These are phyloP conservation scores for Heliconius hortense DNA, from an alignment of 2,888 invertebrate species.

Conservation along the genomic window DNA sequence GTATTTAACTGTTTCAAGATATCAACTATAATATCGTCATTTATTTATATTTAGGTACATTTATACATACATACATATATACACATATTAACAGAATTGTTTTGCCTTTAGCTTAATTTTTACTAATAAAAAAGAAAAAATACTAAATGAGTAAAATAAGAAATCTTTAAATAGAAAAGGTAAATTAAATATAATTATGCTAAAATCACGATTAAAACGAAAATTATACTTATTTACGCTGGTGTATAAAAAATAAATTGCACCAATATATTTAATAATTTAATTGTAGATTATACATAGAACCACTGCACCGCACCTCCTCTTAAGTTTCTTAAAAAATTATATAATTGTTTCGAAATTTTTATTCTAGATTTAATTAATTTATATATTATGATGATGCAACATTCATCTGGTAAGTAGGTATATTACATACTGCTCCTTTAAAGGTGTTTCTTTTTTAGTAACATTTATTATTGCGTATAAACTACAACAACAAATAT, in stretches of 20 bases:
- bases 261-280: neutral
- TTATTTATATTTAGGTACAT: too few species aligned
- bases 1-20: too few species aligned
- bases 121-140: too few species aligned
- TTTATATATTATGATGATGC: neutral
- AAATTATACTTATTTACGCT: too few species aligned
- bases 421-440: neutral
- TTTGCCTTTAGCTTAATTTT: too few species aligned
- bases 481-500: neutral
- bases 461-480: neutral
- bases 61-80: too few species aligned
- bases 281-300: neutral
- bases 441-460: neutral
- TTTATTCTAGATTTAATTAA: neutral
- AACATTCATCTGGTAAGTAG: neutral
- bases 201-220: neutral
- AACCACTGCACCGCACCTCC: neutral
- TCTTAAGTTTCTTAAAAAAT: neutral
- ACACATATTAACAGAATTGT: too few species aligned
- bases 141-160: neutral
- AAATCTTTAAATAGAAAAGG: neutral
- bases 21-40: too few species aligned
- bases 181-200: neutral
- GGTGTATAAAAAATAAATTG: too few species aligned
- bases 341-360: neutral